These are phyloP conservation scores for Poecilia latipinna DNA, from an alignment of 2,113 vertebrate species.

Conservation along the genomic window DNA sequence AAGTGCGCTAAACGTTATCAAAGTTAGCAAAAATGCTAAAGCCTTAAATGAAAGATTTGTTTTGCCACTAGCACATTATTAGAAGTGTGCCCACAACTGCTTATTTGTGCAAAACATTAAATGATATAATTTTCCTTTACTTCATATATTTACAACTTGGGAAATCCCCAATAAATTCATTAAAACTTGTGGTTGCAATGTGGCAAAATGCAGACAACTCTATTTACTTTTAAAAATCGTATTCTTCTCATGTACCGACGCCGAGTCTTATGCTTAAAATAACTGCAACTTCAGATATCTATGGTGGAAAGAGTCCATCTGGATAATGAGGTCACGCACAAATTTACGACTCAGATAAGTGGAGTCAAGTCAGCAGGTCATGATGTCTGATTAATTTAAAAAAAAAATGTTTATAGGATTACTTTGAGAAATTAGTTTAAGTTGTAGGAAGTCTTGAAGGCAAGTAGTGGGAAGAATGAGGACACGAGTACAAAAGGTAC, in stretches of 20 bases:
- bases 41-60: no score
- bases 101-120: not conserved
- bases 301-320: conserved; percentile 12
- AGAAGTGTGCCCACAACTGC: no score
- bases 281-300: not conserved
- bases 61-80: no score
- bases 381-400: conserved; percentile 35
- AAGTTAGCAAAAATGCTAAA: no score
- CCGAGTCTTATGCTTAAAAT: not conserved
- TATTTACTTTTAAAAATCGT: no score
- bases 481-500: conserved; percentile 73
- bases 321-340: conserved; percentile 52
- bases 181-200: not conserved
- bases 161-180: not conserved
- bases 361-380: conserved; percentile 32
- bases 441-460: conserved; percentile 52
- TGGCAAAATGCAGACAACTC: not conserved
- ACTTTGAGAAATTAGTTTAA: conserved; percentile 16
- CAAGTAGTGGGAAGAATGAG: conserved; percentile 64
- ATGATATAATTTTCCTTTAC: not conserved
- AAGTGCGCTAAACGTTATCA: no score
- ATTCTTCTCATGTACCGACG: no score
- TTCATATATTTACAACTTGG: not conserved
- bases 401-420: conserved; percentile 17
- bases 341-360: conserved; percentile 59